Conservation (phyloP, 35 echinoderm and acorn worm genomes). For the Ophiothrix spiculata region DNA sequence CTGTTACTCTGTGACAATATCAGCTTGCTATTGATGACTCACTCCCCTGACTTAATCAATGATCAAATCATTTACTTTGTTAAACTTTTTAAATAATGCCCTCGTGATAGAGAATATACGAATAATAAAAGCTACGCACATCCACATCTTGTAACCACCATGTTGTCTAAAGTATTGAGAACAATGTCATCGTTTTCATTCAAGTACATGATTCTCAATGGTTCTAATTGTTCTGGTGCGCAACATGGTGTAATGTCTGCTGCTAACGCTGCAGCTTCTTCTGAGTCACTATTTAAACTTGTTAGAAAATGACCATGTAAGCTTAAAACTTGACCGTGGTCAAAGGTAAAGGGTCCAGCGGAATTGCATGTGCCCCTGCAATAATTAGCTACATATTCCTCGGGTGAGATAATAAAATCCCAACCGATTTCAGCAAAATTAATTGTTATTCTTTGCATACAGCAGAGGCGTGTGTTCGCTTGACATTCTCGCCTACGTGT, state of each 20-base stretch:
- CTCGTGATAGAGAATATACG: not conserved
- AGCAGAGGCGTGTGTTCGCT: not conserved
- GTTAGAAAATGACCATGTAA: not conserved
- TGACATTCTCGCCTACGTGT: not conserved
- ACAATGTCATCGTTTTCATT: not conserved
- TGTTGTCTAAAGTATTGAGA: not conserved
- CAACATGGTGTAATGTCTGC: constrained; percentile 8
- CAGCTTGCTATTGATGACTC: too few species aligned
- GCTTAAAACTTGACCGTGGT: not conserved
- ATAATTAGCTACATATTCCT: constrained; percentile 10
- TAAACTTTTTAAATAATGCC: too few species aligned
- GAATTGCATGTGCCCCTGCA: constrained; percentile 8
- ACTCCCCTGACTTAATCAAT: too few species aligned
- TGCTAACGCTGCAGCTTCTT: not conserved
- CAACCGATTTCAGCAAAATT: not conserved
- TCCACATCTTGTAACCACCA: not conserved
- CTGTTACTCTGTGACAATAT: too few species aligned
- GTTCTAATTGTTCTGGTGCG: not conserved
- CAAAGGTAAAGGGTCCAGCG: not conserved
- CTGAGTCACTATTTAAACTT: not conserved
- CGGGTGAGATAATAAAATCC: not conserved
- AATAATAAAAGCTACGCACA: not conserved
- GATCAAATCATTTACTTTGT: too few species aligned
- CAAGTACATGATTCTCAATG: not conserved
- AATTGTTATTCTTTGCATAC: not conserved